Conservation (phyloP, 2,113 vertebrate species). For the Trichechus manatus region DNA sequence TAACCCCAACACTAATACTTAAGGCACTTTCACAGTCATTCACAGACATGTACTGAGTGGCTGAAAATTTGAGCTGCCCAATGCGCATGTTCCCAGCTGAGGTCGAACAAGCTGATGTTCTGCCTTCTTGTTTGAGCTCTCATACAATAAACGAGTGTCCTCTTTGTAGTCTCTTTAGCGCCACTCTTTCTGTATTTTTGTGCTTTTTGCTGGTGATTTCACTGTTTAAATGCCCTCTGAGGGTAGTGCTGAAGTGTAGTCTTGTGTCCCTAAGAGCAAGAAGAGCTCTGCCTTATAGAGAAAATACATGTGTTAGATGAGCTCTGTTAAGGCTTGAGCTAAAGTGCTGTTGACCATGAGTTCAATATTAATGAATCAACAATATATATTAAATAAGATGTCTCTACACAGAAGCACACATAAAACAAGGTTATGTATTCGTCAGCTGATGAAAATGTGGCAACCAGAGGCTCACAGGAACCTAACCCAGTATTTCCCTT, state of each 20-base stretch:
- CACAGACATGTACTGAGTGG: too few species aligned
- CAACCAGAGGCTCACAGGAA: not conserved
- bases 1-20: too few species aligned
- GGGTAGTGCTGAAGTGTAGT: not conserved
- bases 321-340: not conserved
- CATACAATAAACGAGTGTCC: not conserved
- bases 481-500: not conserved
- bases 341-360: not conserved
- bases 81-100: too few species aligned
- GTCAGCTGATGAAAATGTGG: not conserved
- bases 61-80: too few species aligned
- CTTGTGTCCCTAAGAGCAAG: not conserved
- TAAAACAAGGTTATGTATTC: not conserved
- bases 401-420: not conserved
- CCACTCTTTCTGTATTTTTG: not conserved
- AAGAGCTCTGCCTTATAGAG: not conserved
- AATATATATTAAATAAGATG: not conserved
- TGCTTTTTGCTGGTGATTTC: not conserved
- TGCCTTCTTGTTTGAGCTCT: not conserved
- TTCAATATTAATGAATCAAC: not conserved
- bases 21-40: too few species aligned
- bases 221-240: not conserved
- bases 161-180: not conserved
- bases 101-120: not conserved
- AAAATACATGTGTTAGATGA: not conserved